These are phyloP conservation scores for Drosophila quadrilineata DNA, from an alignment of 1,140 invertebrate genomes.

Conservation along the genomic window DNA sequence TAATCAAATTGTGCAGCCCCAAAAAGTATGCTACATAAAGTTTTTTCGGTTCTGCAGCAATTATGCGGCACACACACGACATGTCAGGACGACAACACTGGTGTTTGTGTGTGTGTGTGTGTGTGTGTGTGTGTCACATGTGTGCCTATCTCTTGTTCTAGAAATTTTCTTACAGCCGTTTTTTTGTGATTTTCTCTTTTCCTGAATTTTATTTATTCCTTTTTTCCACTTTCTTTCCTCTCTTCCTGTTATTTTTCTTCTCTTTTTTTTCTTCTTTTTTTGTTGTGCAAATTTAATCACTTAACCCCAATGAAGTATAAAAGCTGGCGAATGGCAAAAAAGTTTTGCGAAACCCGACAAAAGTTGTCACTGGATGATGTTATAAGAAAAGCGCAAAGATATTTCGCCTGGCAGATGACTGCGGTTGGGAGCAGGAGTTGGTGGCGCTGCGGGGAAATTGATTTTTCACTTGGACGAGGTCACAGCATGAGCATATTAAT, in stretches of 20 bases:
- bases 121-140: slow-evolving; percentile 44
- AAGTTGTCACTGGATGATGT: slow-evolving; percentile 47
- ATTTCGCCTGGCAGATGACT: background rate
- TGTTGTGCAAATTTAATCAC: slow-evolving; percentile 73
- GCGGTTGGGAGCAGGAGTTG: too few relatives aligned
- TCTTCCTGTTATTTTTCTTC: slow-evolving; percentile 7
- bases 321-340: slow-evolving; percentile 37
- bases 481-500: slow-evolving; percentile 69
- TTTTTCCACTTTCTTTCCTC: slow-evolving; percentile 10
- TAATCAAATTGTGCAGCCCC: slow-evolving; percentile 36
- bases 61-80: slow-evolving; percentile 47
- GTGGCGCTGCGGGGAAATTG: slow-evolving; percentile 60
- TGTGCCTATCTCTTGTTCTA: too few relatives aligned
- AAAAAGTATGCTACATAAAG: slow-evolving; percentile 33
- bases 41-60: slow-evolving; percentile 45
- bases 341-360: slow-evolving; percentile 48
- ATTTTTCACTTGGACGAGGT: slow-evolving; percentile 69
- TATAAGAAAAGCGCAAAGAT: slow-evolving; percentile 24
- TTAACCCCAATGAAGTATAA: slow-evolving; percentile 74
- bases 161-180: too few relatives aligned
- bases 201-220: too few relatives aligned
- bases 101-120: background rate
- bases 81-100: too few relatives aligned
- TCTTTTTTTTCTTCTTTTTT: slow-evolving; percentile 26
- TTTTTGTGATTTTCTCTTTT: too few relatives aligned